Base-by-base conservation (phyloP, 2,888 invertebrate genomes). In the Ypsolopha sequella region DNA sequence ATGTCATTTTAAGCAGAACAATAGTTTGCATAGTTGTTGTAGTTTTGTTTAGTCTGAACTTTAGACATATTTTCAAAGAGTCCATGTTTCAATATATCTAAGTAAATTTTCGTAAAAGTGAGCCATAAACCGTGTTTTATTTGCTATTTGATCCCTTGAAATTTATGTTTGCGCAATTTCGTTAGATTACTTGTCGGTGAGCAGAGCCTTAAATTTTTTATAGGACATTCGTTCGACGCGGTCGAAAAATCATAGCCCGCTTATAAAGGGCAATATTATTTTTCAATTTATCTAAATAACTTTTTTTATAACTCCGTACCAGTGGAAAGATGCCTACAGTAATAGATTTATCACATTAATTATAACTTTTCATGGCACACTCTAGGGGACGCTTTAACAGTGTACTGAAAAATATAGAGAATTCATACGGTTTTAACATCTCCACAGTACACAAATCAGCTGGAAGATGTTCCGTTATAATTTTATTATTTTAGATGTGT, bases 201-300 rank as follows among this genome's bases (percentile, higher is more conserved):
- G 61, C 66, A 77, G 75, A 70, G 64, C 71, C 74, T 68, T 79
- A 76, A 74, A 76, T 79, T 68, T 74, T 75, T 81, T 79, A 78
- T 74, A 70, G 71, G 66, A 68, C 68, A 67, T 73, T 76, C 68
- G 67, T 73, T 76, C 70, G 65, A 64, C 71, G 69, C 79, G 76
- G 68, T 73, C 76, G 77, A 82, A 80, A 80, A 78, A 80, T 77
- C 77, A 77, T 82, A 79, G 80, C 79, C 62, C 68, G 73, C 74
- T 82, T 78, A 82, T 72, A 74, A 69, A 72, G 69, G 76, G 71
- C 76, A 67, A 73, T 84, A 75, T 74, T 80, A 80, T 79, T 79
- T 81, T 76, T 73, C 77, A 78, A 82, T 84, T 84, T 80, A 77
- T 76, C 76, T 76, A 80, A 80, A 80, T 71, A 77, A 73, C 78